These are phyloP conservation scores for Threskiornis aethiopicus DNA, from an alignment of 2,797 vertebrate species.

Conservation along the genomic window DNA sequence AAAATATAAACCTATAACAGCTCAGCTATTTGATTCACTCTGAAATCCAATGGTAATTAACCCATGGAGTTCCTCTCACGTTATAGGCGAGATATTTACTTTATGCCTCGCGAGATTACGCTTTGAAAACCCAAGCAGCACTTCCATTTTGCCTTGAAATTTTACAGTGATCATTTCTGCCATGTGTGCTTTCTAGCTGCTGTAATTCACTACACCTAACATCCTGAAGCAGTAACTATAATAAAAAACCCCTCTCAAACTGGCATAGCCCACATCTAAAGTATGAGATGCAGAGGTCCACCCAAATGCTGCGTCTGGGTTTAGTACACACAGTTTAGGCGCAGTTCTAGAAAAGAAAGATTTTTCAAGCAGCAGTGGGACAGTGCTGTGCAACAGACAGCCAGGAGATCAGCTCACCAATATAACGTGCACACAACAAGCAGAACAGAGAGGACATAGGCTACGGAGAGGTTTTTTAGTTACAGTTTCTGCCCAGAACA, in stretches of 20 bases:
- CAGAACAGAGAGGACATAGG: background rate
- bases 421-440: rapidly evolving
- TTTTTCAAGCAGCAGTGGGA: background rate
- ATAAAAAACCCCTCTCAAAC: background rate
- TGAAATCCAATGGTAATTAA: background rate
- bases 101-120: background rate
- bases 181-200: background rate
- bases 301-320: background rate
- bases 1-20: background rate
- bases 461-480: background rate
- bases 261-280: background rate
- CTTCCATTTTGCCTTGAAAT: background rate
- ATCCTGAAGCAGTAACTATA: background rate
- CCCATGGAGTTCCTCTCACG: background rate
- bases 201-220: background rate
- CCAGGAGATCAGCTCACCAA: background rate
- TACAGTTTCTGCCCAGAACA: background rate
- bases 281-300: background rate
- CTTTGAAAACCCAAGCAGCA: background rate
- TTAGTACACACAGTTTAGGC: background rate
- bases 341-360: background rate
- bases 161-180: background rate
- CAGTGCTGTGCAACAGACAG: background rate
- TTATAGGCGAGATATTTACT: background rate
- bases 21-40: background rate